Evolutionary conservation across 2,888 invertebrate genomes (phyloP).

Genomic region (Rhodophaea formosa): DNA sequence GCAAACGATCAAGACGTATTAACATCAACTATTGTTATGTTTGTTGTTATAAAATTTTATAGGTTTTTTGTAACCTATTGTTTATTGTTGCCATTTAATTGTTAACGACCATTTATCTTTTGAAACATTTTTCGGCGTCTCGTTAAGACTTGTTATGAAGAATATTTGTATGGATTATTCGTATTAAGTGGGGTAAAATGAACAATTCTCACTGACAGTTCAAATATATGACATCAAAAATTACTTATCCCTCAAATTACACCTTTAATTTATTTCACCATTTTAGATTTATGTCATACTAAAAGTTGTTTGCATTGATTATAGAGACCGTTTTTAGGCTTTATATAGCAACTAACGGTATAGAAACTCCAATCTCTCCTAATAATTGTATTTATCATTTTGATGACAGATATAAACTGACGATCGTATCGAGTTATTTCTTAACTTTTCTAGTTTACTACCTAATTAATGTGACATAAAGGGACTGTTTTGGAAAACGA

Average conservation of each 20-base stretch:
- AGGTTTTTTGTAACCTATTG: conserved; percentile 15
- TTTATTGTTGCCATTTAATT: conserved; percentile 18
- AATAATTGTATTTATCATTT: conserved; percentile 37
- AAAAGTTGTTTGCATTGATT: no score
- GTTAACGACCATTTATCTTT: conserved; percentile 15
- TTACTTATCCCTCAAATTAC: no score
- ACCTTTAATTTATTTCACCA: no score
- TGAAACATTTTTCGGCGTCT: no score
- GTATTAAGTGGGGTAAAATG: no score
- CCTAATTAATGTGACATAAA: conserved; percentile 56
- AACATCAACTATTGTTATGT: conserved; percentile 15
- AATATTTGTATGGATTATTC: no score
- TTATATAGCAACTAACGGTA: not conserved
- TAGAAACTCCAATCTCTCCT: conserved; percentile 16
- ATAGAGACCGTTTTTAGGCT: no score
- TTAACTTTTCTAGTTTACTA: conserved; percentile 43
- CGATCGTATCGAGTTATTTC: conserved; percentile 44
- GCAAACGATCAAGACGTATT: conserved; percentile 25
- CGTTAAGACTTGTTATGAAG: no score
- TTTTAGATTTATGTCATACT: no score
- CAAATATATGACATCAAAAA: no score
- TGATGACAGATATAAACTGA: conserved; percentile 43
- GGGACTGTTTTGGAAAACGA: conserved; percentile 39
- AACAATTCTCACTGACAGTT: no score
- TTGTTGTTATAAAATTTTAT: conserved; percentile 16